Evolutionary conservation across 2,113 vertebrate species (phyloP), one percentile per base, ranked within the genome.

Genomic region (Leucopternis melanops): DNA sequence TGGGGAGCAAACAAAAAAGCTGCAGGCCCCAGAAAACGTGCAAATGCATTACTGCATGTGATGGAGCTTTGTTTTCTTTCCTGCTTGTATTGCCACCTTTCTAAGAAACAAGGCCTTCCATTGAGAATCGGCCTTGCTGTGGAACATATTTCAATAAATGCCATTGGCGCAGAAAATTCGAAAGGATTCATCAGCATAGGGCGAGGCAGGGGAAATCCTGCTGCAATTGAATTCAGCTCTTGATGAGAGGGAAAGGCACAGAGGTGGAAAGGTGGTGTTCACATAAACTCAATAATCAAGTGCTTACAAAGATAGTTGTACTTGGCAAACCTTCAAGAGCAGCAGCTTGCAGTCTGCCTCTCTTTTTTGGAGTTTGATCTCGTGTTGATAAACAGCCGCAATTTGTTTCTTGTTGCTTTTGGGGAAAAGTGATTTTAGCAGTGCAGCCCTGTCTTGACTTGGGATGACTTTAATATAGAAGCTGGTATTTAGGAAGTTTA

Each of bases 231-330:
- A 22, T 38, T 34, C 23, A 3, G 38, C 5, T 55, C 32, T 2
- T 57, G 42, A 1, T 6, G 72, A 74, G 38, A 8, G 17, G 42
- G 36, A 67, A 36, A 8, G 50, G 50, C 57, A 32, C 61, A 5
- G 44, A 11, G 27, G 14, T 22, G 77, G 59, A 63, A 50, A 16
- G 67, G 63, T 16, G 44, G 0, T 36, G n/a, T 22, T 50, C 40
- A 0, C 4, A 3, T 8, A 18, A 67, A 16, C 20, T 50, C 75
- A 3, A 0, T 13, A 15, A 16, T 32, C 3, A 20, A 40, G 7
- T 12, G 42, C 42, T 45, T 34, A 6, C 67, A 31, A 5, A 71
- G 25, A n/a, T 27, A 3, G 9, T 18, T 66, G 49, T 5, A 1
- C 38, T 62, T 67, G 94, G 57, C 14, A 50, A 50, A 71, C 8